Base-by-base conservation (phyloP, 2,888 invertebrate species). In the Leuctra nigra region DNA sequence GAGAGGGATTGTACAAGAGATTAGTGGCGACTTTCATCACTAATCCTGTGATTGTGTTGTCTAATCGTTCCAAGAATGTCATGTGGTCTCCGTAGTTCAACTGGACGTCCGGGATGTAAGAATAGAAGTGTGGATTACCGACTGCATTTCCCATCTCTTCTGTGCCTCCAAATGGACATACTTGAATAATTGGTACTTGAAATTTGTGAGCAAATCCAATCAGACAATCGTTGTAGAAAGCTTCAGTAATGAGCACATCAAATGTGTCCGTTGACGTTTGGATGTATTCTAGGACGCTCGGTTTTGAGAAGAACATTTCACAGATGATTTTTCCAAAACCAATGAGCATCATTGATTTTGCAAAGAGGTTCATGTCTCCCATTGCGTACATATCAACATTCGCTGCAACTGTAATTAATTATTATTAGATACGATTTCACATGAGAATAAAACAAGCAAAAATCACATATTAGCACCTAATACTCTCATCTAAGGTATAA, bases 81-180 rank as follows among this genome's bases (percentile, higher is more conserved):
- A 79, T 75, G 2, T 72, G 66, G 39, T 72, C 71, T 0, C 70
- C 66, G 16, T 76, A 74, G 25, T 73, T 77, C 36, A 76, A 58
- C 54, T 82, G 72, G 9, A 72, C 68, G 53, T 77, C 74, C 0
- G 79, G 76, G 29, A 76, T 71, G 64, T 73, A 74, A 0, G 79
- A 74, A 65, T 72, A 73, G 0, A 76, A 75, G 1, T 70, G 67
- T 2, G 77, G 72, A 47, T 74, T 67, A 1, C 75, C 77, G 67
- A 75, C 71, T 59, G 73, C 70, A 47, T 72, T 70, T 54, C 75
- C 75, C 63, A 75, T 72, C 66, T 72, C 73, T 38, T 70, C 68
- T 54, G 70, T 71, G 39, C 72, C 70, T n/a, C 74, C 75, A 35
- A 76, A 59, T 0, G 76, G 73, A 64, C 73, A 74, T 6, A 73